These are phyloP conservation scores for Emmelina monodactyla DNA, from an alignment of 2,888 invertebrate genomes.

Conservation along the genomic window DNA sequence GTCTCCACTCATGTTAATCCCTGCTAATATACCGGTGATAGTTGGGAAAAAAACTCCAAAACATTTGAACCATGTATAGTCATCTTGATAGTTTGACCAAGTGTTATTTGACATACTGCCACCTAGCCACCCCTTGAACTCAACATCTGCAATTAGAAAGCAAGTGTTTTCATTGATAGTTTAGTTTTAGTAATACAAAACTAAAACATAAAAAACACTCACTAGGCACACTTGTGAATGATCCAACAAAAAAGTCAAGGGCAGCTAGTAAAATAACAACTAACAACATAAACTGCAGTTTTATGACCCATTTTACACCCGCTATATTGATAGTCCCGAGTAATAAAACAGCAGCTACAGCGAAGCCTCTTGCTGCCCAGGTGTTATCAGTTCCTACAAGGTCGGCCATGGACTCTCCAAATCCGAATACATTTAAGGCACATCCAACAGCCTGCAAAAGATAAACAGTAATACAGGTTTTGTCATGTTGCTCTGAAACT, in stretches of 20 bases:
- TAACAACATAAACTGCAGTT: constrained; percentile 89
- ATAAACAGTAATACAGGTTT: too few species aligned
- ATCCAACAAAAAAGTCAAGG: constrained; percentile 92
- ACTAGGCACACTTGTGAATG: constrained; percentile 81
- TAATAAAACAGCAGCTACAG: constrained; percentile 84
- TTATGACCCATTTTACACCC: constrained; percentile 98
- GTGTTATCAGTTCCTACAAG: constrained; percentile 76
- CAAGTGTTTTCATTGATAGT: too few species aligned
- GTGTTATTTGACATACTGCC: constrained; percentile 83
- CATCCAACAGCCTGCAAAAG: constrained; percentile 94
- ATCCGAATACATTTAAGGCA: constrained; percentile 94
- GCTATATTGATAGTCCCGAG: constrained; percentile 92
- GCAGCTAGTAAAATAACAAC: constrained; percentile 88
- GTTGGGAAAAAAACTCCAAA: constrained; percentile 98
- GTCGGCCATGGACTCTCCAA: constrained; percentile 95
- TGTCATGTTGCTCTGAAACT: too few species aligned
- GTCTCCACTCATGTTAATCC: constrained; percentile 99
- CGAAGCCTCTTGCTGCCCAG: constrained; percentile 89
- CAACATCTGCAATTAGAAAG: constrained; percentile 62
- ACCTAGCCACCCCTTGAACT: constrained; percentile 87
- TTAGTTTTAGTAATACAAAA: too few species aligned
- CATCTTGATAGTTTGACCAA: constrained; percentile 78
- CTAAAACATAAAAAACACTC: too few species aligned
- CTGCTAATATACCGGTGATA: constrained; percentile 94
- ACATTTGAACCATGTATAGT: constrained; percentile 92